A percentile compares a stretch with the other conserved stretches of the same genome.
Conservation (phyloP, 1,140 invertebrate species). For the Caenorhabditis latens region DNA sequence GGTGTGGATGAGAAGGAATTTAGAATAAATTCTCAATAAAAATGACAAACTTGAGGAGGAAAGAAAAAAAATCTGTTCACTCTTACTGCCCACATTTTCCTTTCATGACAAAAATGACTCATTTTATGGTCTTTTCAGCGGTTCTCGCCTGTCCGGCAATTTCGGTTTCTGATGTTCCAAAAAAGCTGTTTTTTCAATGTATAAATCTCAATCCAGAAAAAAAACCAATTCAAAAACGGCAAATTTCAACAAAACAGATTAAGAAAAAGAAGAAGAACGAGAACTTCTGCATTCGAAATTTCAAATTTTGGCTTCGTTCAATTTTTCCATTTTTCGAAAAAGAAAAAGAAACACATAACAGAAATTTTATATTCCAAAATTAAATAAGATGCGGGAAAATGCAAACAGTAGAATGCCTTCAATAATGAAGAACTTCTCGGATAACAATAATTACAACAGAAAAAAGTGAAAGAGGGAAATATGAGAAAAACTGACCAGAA, state of each 20-base stretch:
- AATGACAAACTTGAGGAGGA: neutral
- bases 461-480: neutral
- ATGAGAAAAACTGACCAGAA: neutral
- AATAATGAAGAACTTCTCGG: neutral
- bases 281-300: neutral
- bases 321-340: too few species aligned
- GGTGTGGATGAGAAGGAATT: neutral
- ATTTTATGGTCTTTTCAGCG: conserved; percentile 4
- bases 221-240: neutral
- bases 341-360: neutral
- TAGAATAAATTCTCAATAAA: neutral
- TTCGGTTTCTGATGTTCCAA: neutral
- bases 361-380: neutral
- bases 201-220: neutral
- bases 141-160: neutral
- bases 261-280: neutral
- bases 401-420: neutral
- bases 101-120: neutral
- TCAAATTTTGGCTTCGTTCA: neutral
- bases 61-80: neutral
- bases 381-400: conserved; percentile 1
- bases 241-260: neutral
- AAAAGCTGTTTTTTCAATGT: neutral
- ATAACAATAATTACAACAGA: conserved; percentile 19
- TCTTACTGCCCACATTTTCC: neutral